Evolutionary conservation across 2,888 invertebrate genomes (phyloP), one percentile per base, ranked within the genome.

Genomic region (Lepidonotus clava): DNA sequence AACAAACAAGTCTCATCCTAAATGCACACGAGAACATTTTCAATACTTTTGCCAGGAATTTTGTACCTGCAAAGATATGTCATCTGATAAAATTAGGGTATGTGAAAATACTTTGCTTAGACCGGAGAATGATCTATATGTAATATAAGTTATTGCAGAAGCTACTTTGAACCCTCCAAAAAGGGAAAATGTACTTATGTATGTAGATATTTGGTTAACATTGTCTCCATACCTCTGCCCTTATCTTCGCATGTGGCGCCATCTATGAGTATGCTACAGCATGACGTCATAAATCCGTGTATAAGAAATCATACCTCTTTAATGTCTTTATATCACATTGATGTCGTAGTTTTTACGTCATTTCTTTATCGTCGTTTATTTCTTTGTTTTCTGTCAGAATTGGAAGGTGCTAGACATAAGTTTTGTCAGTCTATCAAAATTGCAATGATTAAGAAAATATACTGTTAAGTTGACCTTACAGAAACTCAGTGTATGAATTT

Each of bases 341-440:
- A 38, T 71, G 71, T 71, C 38, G 71, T 71, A 38, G 71, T 71
- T 71, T n/a, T 71, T 71, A 18, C 46, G 18, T 18, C 71, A 71
- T 71, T 71, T 71, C 1, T 34, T 38, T 71, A 5, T 32, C 24
- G 28, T 61, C 28, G 5, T n/a, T n/a, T n/a, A n/a, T n/a, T n/a
- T n/a, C n/a, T n/a, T 71, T 34, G 2, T 36, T 71, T 71, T 14
- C 38, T 36, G 14, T 71, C 36, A 38, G 34, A 71, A 71, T 71
- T 71, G 71, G 71, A 71, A 71, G 71, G 71, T 71, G 71, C 71
- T 71, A 61, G 61, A 61, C 28, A 24, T 61, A 61, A 61, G 61
- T 28, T 61, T 32, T 28, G 28, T 28, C 28, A n/a, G 61, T 61
- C 24, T 61, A 32, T 28, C 2, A 61, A 61, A 61, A 61, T 24